Evolutionary conservation across 2,113 vertebrate species (phyloP).

Genomic region (Acinonyx jubatus): DNA sequence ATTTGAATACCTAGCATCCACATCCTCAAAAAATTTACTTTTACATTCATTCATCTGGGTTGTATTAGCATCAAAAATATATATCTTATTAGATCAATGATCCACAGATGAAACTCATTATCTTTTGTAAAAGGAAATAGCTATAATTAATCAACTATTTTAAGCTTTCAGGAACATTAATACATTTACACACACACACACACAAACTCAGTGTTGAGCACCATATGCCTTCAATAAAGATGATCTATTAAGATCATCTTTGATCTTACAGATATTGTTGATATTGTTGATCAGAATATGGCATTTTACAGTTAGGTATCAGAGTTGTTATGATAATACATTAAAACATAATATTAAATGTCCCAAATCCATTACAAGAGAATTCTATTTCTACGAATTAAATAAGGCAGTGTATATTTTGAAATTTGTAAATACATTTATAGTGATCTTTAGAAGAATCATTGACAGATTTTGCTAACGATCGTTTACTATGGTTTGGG

Average conservation of each 20-base stretch:
- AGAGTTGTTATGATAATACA: neutral
- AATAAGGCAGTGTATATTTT: neutral
- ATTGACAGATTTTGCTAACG: neutral
- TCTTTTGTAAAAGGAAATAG: neutral
- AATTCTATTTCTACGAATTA: neutral
- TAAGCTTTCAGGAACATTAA: neutral
- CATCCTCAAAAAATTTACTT: neutral
- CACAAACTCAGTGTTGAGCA: neutral
- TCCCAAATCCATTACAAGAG: neutral
- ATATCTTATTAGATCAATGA: neutral
- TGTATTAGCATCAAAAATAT: neutral
- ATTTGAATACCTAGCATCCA: neutral
- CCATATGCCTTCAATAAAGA: neutral
- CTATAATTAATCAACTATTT: neutral
- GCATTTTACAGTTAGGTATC: neutral
- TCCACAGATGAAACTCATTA: neutral
- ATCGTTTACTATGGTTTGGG: neutral
- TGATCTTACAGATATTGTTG: neutral
- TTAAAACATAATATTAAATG: conserved; percentile 35
- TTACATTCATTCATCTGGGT: neutral
- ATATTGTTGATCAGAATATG: neutral
- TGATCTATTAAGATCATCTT: neutral
- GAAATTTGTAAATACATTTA: neutral
- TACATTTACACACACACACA: neutral
- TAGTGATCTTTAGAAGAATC: neutral